These are phyloP conservation scores for Neoniphon sammara DNA, from an alignment of 2,797 vertebrate genomes.

Conservation along the genomic window DNA sequence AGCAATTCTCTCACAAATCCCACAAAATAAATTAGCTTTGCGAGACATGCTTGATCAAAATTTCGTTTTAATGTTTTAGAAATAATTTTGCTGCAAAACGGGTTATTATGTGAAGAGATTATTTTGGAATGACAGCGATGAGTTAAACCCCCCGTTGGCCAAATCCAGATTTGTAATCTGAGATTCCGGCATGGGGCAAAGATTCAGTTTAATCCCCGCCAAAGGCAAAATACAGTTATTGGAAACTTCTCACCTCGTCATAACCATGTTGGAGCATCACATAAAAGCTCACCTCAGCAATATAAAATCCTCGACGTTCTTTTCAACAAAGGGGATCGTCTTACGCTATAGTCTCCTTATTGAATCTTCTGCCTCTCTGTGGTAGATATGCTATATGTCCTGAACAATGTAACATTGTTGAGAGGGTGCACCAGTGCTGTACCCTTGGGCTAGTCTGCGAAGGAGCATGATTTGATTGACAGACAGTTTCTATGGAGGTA, in stretches of 20 bases:
- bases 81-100: slow-evolving; percentile 63
- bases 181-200: slow-evolving; percentile 77
- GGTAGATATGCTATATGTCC: slow-evolving; percentile 75
- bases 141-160: slow-evolving; percentile 72
- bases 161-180: slow-evolving; percentile 79
- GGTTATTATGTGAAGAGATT: slow-evolving; percentile 64
- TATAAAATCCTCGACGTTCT: slow-evolving; percentile 73
- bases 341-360: slow-evolving; percentile 75
- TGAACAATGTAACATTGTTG: slow-evolving; percentile 81
- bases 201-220: slow-evolving; percentile 81
- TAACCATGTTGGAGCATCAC: slow-evolving; percentile 76
- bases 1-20: slow-evolving; percentile 15
- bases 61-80: slow-evolving; percentile 45
- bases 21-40: slow-evolving; percentile 31
- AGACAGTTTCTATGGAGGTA: slow-evolving; percentile 74
- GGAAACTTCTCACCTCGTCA: slow-evolving; percentile 83
- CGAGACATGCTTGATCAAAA: not conserved
- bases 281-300: slow-evolving; percentile 76
- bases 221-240: slow-evolving; percentile 80
- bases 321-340: slow-evolving; percentile 70
- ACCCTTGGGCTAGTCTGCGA: slow-evolving; percentile 76
- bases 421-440: slow-evolving; percentile 68
- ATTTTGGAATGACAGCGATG: slow-evolving; percentile 69
- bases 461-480: slow-evolving; percentile 78
- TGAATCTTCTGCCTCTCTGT: slow-evolving; percentile 71